Conservation (phyloP, 2,113 vertebrate genomes). For the Python bivittatus region DNA sequence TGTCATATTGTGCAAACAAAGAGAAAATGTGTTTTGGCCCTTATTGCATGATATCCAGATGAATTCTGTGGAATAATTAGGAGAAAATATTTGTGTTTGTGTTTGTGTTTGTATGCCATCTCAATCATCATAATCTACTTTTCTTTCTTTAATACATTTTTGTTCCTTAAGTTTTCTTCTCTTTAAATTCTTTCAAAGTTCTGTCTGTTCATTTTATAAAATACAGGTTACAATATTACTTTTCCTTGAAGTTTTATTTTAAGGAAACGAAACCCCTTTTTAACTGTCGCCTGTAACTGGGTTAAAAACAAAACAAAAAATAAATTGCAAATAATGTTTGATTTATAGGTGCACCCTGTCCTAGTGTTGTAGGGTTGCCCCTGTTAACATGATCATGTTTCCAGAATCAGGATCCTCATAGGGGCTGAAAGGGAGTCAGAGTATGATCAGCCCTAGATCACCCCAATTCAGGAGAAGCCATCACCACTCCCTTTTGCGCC, state of each 20-base stretch:
- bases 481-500: neutral
- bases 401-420: neutral
- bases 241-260: too few species aligned
- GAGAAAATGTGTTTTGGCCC: neutral
- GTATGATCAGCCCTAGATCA: neutral
- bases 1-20: neutral
- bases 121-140: neutral
- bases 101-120: neutral
- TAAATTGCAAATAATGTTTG: neutral
- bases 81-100: neutral
- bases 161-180: neutral
- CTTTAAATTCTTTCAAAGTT: neutral
- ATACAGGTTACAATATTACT: neutral
- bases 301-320: neutral
- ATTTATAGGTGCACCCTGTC: neutral
- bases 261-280: neutral
- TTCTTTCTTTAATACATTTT: neutral
- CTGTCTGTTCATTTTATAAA: neutral
- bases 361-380: neutral
- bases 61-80: neutral
- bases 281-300: neutral
- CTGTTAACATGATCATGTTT: neutral
- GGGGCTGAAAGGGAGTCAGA: neutral
- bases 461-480: neutral
- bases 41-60: rapidly evolving